phyloP scores from a whole-genome alignment of 2,797 vertebrate species.

The Tiaroga cobitis region DNA sequence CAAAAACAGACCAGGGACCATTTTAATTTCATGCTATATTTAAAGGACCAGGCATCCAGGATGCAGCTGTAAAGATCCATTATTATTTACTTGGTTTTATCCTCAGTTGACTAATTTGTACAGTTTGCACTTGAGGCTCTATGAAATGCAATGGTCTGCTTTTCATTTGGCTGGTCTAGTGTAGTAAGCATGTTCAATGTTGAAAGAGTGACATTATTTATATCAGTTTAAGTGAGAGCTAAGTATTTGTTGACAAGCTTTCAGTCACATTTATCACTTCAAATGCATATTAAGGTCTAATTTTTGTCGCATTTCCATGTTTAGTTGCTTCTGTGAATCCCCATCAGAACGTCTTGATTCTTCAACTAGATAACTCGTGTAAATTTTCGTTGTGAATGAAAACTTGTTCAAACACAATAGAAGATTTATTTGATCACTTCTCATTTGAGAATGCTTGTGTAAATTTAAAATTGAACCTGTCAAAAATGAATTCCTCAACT shows the following conservation, averaged over 20 bases:
- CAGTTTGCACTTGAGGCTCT: neutral
- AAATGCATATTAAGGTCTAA: slow-evolving; percentile 5
- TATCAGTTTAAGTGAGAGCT: neutral
- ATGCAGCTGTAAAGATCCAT: slow-evolving; percentile 11
- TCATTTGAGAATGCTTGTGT: neutral
- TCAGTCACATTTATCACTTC: neutral
- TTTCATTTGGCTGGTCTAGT: neutral
- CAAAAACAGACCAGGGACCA: neutral
- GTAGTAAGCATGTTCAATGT: slow-evolving; percentile 3
- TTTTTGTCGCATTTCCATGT: slow-evolving; percentile 4
- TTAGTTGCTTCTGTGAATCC: neutral
- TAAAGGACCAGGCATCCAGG: neutral
- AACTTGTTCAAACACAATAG: neutral
- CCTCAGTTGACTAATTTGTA: neutral
- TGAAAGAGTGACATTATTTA: neutral
- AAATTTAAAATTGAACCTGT: neutral
- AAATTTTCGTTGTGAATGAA: neutral
- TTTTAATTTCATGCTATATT: slow-evolving; percentile 19
- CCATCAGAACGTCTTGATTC: neutral
- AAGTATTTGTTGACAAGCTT: neutral
- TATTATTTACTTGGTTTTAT: slow-evolving; percentile 8
- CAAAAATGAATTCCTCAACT: slow-evolving; percentile 5
- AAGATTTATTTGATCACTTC: neutral
- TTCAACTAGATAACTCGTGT: neutral
- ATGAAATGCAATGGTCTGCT: neutral